These are phyloP conservation scores for Heliangelus exortis DNA, from an alignment of 2,797 vertebrate genomes.

Conservation along the genomic window DNA sequence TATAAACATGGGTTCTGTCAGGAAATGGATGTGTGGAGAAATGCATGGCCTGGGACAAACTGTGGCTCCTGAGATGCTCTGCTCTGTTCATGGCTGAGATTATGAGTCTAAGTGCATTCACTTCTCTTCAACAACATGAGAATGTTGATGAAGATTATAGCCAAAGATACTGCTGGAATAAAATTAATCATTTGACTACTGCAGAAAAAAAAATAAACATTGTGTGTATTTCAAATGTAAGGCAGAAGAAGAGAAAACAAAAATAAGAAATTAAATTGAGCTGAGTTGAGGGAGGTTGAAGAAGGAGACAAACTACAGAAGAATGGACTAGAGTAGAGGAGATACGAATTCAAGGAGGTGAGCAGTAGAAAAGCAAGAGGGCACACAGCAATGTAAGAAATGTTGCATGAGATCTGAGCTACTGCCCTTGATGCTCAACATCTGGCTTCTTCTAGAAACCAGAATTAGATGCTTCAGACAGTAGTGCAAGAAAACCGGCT, in stretches of 20 bases:
- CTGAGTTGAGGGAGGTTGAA: background rate
- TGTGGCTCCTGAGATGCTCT: background rate
- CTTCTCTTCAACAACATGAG: background rate
- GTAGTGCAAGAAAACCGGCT: background rate
- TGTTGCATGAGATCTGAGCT: background rate
- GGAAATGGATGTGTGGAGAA: background rate
- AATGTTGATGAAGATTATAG: background rate
- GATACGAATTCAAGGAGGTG: background rate
- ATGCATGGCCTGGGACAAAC: background rate
- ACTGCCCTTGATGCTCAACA: background rate
- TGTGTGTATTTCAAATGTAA: background rate
- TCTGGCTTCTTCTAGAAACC: background rate
- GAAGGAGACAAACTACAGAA: background rate
- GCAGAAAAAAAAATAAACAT: background rate
- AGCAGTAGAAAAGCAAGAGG: background rate
- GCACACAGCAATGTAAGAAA: background rate
- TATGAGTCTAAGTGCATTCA: background rate
- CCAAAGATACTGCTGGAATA: background rate
- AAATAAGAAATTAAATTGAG: background rate
- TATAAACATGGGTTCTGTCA: background rate
- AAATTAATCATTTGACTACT: background rate
- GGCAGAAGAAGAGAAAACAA: background rate
- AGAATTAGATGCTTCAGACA: background rate
- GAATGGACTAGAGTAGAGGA: background rate
- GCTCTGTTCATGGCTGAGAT: background rate